Evolutionary conservation across 2,797 vertebrate species (phyloP), one percentile per base, ranked within the genome.

Genomic region (Ambastaia sidthimunki): DNA sequence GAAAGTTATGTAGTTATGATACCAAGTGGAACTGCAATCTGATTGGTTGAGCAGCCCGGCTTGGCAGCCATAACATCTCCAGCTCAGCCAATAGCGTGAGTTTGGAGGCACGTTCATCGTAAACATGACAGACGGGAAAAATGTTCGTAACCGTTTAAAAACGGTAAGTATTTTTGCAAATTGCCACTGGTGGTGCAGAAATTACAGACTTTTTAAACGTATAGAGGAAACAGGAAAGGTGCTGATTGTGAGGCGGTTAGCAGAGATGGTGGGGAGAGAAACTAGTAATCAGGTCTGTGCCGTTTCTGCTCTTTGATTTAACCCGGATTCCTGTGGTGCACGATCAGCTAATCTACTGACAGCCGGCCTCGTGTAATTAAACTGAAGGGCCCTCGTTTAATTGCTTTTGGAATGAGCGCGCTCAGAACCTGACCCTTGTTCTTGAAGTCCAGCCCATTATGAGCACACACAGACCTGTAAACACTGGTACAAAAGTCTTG

Each of bases 331-430:
- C 66, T 44, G 47, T 55, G 10, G 65, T 12, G 19, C 57, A 59
- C 41, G 82, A 86, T 88, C 85, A 85, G 86, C 76, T 91, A 88
- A 92, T 90, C 90, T 88, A 86, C 85, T 81, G 89, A 92, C 91
- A 92, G 91, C 91, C 92, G 89, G 85, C 84, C 77, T 86, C 79
- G 1, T 85, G 86, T 87, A 89, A 89, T 90, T 85, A 55, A 66
- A 67, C 78, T 44, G 11, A 76, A 86, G 88, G 82, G 75, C 71
- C 57, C 68, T 34, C 77, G 71, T 81, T 80, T 88, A 80, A 87
- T 85, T 13, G 37, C 31, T 71, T 77, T 48, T 82, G 74, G 57
- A 81, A 72, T 77, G 78, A 73, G 78, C 68, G 71, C 68, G 41
- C 68, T 69, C 62, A 67, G 57, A 80, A 86, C 84, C 37, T 81